These are phyloP conservation scores for Rhagonycha lutea DNA, from an alignment of 2,888 invertebrate species.

Conservation along the genomic window DNA sequence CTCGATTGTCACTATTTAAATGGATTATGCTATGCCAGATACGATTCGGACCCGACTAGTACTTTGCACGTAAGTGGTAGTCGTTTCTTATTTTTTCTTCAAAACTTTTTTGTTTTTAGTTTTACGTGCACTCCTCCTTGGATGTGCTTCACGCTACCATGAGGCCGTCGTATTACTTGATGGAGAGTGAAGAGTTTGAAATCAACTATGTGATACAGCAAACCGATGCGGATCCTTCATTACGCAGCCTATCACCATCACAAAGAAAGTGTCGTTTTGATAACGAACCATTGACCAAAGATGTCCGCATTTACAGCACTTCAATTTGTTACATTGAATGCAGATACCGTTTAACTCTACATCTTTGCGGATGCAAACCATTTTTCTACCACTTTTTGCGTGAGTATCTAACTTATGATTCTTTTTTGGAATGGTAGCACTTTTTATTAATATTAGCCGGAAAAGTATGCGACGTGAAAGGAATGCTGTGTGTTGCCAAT, in stretches of 20 bases:
- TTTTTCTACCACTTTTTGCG: conserved; percentile 64
- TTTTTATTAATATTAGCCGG: conserved; percentile 50
- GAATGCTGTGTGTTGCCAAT: conserved; percentile 60
- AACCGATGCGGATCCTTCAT: conserved; percentile 56
- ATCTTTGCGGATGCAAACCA: conserved; percentile 63
- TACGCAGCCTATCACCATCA: conserved; percentile 54
- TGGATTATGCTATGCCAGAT: conserved; percentile 55
- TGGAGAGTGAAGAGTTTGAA: conserved; percentile 53
- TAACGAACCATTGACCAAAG: conserved; percentile 54
- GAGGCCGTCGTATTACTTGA: conserved; percentile 42
- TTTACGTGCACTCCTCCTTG: conserved; percentile 64
- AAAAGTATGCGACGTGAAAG: conserved; percentile 57
- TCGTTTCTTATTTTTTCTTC: neutral
- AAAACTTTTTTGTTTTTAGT: conserved; percentile 48
- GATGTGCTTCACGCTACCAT: conserved; percentile 60
- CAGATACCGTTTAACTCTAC: conserved; percentile 57
- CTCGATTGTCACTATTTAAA: conserved; percentile 55
- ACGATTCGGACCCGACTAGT: conserved; percentile 52
- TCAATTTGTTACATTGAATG: conserved; percentile 63
- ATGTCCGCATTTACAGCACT: conserved; percentile 60
- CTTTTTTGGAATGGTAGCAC: neutral
- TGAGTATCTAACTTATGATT: conserved; percentile 36
- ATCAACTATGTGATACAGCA: conserved; percentile 56
- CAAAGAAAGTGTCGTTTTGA: conserved; percentile 62
- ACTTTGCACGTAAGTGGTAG: conserved; percentile 46